Conservation (phyloP, 2,888 invertebrate genomes). For the Halictus ligatus region DNA sequence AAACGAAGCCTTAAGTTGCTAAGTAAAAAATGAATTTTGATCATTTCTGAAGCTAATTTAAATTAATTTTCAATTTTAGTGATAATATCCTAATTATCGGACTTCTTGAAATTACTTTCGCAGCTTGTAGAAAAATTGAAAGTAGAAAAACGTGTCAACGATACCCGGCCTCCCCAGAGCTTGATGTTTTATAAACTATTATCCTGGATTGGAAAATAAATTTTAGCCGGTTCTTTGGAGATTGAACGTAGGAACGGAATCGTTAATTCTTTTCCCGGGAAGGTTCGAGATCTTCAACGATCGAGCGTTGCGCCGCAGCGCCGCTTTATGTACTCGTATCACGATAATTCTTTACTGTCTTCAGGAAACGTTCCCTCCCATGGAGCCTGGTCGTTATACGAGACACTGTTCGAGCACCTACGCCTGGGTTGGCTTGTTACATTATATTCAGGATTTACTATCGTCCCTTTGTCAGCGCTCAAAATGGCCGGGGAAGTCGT, state of each 20-base stretch:
- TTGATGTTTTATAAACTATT: neutral
- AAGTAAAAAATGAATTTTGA: no score
- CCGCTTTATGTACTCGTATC: conserved; percentile 48
- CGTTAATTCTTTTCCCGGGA: conserved; percentile 6
- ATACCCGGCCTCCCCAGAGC: no score
- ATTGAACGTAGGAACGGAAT: neutral
- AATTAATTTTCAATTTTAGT: no score
- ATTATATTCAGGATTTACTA: conserved; percentile 72
- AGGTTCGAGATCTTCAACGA: conserved; percentile 45
- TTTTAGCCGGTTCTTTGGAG: neutral
- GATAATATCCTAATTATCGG: no score
- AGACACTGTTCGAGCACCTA: conserved; percentile 48
- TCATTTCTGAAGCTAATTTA: no score
- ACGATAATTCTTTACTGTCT: conserved; percentile 70
- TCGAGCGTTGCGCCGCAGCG: conserved; percentile 21
- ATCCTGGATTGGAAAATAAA: neutral
- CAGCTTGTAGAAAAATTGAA: no score
- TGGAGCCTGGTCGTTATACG: conserved; percentile 63
- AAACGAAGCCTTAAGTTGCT: neutral
- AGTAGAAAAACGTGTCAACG: no score
- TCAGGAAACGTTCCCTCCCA: conserved; percentile 50
- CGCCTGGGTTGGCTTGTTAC: conserved; percentile 59
- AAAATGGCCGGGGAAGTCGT: conserved; percentile 58
- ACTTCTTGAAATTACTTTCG: no score
- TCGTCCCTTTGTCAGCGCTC: conserved; percentile 69